Evolutionary conservation across 2,113 vertebrate species (phyloP).

Genomic region (Apeltes quadracus): DNA sequence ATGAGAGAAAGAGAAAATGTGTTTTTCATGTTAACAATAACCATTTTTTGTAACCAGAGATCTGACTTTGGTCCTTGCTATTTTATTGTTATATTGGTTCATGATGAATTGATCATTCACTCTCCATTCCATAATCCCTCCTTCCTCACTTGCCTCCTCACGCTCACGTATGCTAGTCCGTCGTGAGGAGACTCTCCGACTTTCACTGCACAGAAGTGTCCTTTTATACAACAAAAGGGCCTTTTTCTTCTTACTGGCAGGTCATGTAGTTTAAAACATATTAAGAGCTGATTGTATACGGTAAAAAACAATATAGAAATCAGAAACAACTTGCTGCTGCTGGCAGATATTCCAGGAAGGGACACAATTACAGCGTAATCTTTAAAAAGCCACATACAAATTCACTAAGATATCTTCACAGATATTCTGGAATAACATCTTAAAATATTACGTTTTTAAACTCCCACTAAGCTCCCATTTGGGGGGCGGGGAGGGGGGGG

Average conservation of each 20-base stretch:
- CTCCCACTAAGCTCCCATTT: slow-evolving; percentile 46
- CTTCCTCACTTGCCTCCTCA: background rate
- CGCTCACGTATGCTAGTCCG: background rate
- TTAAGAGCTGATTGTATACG: slow-evolving; percentile 7
- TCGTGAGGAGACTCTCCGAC: background rate
- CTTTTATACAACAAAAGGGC: background rate
- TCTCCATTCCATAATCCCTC: background rate
- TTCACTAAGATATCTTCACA: slow-evolving; percentile 33
- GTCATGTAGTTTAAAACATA: background rate
- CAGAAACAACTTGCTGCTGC: background rate
- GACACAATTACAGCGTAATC: background rate
- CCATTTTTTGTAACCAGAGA: background rate
- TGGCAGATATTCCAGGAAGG: background rate
- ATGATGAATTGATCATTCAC: background rate
- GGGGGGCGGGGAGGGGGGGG: no score
- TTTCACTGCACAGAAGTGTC: slow-evolving; percentile 6
- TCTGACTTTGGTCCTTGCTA: background rate
- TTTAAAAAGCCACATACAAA: slow-evolving; percentile 40
- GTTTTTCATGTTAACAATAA: background rate
- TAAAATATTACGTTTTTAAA: slow-evolving; percentile 52
- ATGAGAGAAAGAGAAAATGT: background rate
- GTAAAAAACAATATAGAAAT: background rate
- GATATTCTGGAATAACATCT: slow-evolving; percentile 54
- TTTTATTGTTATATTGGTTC: background rate
- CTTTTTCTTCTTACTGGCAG: background rate